Evolutionary conservation across 2,888 invertebrate species (phyloP).

Genomic region (Petrolisthes cinctipes): DNA sequence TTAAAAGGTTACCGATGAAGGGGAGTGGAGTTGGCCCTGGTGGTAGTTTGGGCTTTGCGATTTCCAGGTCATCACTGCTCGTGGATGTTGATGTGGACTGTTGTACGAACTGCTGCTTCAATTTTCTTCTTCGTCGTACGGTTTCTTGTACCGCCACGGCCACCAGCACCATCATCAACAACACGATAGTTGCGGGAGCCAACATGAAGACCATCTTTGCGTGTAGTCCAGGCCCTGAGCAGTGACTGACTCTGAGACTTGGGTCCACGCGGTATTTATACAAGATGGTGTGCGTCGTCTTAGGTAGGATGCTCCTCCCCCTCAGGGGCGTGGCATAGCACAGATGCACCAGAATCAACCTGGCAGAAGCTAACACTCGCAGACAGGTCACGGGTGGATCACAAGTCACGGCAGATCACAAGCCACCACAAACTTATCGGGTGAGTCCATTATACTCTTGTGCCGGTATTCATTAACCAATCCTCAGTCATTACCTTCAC

Average conservation of each 20-base stretch:
- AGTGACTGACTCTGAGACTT: constrained; percentile 42
- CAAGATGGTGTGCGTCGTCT: background rate
- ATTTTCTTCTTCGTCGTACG: constrained; percentile 33
- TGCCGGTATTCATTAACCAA: no score
- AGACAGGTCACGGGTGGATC: background rate
- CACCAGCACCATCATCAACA: constrained; percentile 46
- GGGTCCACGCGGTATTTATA: constrained; percentile 47
- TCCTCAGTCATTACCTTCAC: constrained; percentile 4
- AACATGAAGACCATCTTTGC: constrained; percentile 52
- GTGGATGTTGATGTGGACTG: constrained; percentile 15
- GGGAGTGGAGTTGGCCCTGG: constrained; percentile 65
- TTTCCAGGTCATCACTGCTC: constrained; percentile 54
- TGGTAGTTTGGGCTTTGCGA: constrained; percentile 45
- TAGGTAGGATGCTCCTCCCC: background rate
- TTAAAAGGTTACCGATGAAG: constrained; percentile 63
- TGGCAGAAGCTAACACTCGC: background rate
- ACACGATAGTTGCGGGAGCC: constrained; percentile 39
- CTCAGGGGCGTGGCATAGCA: background rate
- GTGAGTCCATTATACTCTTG: constrained; percentile 30
- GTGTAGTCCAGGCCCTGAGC: constrained; percentile 46
- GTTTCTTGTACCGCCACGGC: constrained; percentile 43
- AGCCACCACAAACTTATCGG: constrained; percentile 24
- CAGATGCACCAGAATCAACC: background rate
- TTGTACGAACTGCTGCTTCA: constrained; percentile 21
- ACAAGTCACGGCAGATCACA: constrained; percentile 12